A percentile compares a stretch with the other conserved stretches of the same genome.
These are phyloP conservation scores for Nowickia ferox DNA, from an alignment of 2,888 invertebrate species.

Conservation along the genomic window DNA sequence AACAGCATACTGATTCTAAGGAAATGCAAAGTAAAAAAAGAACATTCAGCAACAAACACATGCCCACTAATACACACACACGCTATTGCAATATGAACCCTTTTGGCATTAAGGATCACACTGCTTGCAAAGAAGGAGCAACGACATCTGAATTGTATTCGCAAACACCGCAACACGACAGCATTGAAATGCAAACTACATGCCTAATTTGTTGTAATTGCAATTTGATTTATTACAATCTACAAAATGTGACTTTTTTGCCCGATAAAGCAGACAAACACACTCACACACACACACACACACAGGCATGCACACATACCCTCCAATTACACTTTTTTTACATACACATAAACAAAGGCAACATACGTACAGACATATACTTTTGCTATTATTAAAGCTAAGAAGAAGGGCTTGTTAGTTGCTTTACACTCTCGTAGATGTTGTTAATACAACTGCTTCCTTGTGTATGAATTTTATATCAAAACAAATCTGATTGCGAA, in stretches of 20 bases:
- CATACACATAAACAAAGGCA: slow-evolving; percentile 17
- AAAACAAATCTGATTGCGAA: slow-evolving; percentile 42
- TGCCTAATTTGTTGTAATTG: slow-evolving; percentile 82
- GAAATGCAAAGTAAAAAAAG: slow-evolving; percentile 25
- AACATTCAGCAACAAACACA: neutral
- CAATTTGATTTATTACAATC: slow-evolving; percentile 82
- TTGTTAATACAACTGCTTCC: neutral
- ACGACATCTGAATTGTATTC: slow-evolving; percentile 32
- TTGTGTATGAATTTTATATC: slow-evolving; percentile 24
- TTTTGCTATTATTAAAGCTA: slow-evolving; percentile 30
- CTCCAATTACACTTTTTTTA: neutral
- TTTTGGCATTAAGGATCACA: slow-evolving; percentile 42
- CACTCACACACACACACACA: neutral
- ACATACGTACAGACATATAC: slow-evolving; percentile 1
- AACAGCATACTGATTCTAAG: slow-evolving; percentile 17
- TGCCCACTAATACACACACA: neutral
- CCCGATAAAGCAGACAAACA: slow-evolving; percentile 27
- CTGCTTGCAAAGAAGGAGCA: slow-evolving; percentile 23
- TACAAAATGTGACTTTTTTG: slow-evolving; percentile 80
- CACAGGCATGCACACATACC: neutral
- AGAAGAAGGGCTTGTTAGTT: slow-evolving; percentile 24
- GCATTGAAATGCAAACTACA: slow-evolving; percentile 74
- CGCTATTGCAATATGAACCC: slow-evolving; percentile 42
- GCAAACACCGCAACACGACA: slow-evolving; percentile 57
- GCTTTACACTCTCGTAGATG: neutral